A percentile compares a stretch with the other conserved stretches of the same genome.
Evolutionary conservation across 1,140 invertebrate species (phyloP).

Genomic region (Drosophila lowei): DNA sequence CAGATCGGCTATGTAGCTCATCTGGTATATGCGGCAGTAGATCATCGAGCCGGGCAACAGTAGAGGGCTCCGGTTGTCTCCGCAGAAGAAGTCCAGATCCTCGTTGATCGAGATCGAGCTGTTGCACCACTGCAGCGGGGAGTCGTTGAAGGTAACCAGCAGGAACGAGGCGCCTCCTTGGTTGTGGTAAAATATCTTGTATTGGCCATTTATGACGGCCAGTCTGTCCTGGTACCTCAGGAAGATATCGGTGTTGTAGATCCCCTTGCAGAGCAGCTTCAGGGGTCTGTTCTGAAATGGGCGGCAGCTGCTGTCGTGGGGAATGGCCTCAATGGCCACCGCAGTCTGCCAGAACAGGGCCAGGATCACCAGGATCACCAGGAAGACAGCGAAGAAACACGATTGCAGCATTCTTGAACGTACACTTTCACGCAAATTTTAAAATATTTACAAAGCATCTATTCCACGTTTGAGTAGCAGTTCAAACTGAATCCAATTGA

Average conservation of each 20-base stretch:
- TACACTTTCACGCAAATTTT: too few relatives aligned
- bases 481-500: neutral
- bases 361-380: too few relatives aligned
- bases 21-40: neutral
- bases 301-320: neutral
- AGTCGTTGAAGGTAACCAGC: neutral
- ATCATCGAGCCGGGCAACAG: neutral
- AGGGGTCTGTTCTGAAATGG: neutral
- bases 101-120: neutral
- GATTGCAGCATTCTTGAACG: too few relatives aligned
- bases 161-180: neutral
- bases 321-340: neutral
- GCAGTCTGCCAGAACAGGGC: neutral
- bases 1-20: constrained; percentile 13
- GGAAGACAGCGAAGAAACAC: neutral
- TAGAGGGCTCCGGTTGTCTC: neutral
- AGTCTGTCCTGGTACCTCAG: constrained; percentile 10
- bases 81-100: constrained; percentile 12
- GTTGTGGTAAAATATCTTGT: constrained; percentile 7
- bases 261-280: constrained; percentile 10
- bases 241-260: constrained; percentile 3
- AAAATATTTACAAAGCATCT: constrained; percentile 9
- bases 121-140: constrained; percentile 5
- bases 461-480: neutral
- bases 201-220: neutral